Evolutionary conservation across 2,797 vertebrate genomes (phyloP).

Genomic region (Melopsittacus undulatus): DNA sequence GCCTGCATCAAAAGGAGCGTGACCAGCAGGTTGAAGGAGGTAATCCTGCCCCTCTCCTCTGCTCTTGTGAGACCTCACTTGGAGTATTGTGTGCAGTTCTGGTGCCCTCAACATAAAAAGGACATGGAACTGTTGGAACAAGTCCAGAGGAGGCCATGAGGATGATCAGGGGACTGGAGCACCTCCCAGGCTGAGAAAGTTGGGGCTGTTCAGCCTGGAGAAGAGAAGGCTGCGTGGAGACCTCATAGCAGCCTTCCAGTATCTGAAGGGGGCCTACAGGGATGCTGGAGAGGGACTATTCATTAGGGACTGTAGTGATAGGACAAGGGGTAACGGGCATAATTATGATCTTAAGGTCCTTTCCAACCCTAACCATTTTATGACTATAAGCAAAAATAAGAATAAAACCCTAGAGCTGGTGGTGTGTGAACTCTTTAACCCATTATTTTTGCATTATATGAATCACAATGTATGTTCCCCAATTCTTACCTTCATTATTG

Average conservation of each 20-base stretch:
- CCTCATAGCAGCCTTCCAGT: not conserved
- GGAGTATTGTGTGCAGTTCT: too few relatives aligned
- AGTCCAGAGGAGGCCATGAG: too few relatives aligned
- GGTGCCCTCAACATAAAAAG: too few relatives aligned
- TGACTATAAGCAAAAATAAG: not conserved
- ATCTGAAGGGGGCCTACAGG: not conserved
- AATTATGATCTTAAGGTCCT: not conserved
- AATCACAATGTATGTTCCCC: not conserved
- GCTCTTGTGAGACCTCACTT: not conserved
- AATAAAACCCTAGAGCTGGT: not conserved
- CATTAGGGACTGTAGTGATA: not conserved
- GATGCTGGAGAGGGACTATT: not conserved
- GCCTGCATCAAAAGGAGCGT: not conserved
- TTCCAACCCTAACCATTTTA: not conserved
- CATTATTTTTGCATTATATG: not conserved
- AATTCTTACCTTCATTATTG: not conserved
- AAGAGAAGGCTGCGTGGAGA: not conserved
- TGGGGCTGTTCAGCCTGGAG: too few relatives aligned
- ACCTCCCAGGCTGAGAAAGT: too few relatives aligned
- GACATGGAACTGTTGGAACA: too few relatives aligned
- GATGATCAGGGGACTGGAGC: too few relatives aligned
- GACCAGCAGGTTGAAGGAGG: not conserved
- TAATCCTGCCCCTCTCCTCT: not conserved
- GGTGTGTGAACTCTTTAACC: not conserved
- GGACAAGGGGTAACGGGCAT: too few relatives aligned